Base-by-base conservation (phyloP, 2,888 invertebrate species). In the Vesta saturnalis region DNA sequence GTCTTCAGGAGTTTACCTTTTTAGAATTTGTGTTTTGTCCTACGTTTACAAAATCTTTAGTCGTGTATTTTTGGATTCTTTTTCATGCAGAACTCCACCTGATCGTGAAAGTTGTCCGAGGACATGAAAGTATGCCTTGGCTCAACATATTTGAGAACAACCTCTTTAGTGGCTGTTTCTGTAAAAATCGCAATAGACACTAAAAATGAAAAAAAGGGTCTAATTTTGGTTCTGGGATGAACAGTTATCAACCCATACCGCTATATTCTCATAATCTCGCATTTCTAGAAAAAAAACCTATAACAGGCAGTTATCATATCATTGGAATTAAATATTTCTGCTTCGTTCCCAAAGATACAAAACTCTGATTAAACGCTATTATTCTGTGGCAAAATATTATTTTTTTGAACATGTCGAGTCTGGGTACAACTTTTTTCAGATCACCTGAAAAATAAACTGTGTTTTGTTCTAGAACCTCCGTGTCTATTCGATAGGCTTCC, bases 321-420 rank as follows among this genome's bases (percentile, higher is more conserved):
- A 43, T 12, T 43, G 43, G 43, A 6, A 3, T 43, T 43, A 12
- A 6, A 6, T 43, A 6, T 10, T n/a, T n/a, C 43, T 43, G 43
- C 10, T 43, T 43, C 10, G 43, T 43, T 43, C 43, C 43, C n/a
- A n/a, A n/a, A n/a, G n/a, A 43, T 3, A 3, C 55, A 55, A 55
- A 55, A 55, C 55, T 22, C 21, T 55, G 21, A 55, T 55, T 55
- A 23, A 55, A 55, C 6, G 21, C 14, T 19, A 55, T 55, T 21
- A 55, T 6, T 55, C 55, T 55, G 3, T 1, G 23, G n/a, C 55
- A 23, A 22, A 55, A 55, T 21, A 55, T 8, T 6, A 55, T 21
- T 14, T 19, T n/a, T 14, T 55, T 55, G 14, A 55, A 55, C 55
- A 55, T 55, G 3, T 55, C 22, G 2, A 19, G 4, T 1, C 55